Evolutionary conservation across 2,797 vertebrate species (phyloP), one percentile per base, ranked within the genome.

Genomic region (Hemibagrus guttatus): DNA sequence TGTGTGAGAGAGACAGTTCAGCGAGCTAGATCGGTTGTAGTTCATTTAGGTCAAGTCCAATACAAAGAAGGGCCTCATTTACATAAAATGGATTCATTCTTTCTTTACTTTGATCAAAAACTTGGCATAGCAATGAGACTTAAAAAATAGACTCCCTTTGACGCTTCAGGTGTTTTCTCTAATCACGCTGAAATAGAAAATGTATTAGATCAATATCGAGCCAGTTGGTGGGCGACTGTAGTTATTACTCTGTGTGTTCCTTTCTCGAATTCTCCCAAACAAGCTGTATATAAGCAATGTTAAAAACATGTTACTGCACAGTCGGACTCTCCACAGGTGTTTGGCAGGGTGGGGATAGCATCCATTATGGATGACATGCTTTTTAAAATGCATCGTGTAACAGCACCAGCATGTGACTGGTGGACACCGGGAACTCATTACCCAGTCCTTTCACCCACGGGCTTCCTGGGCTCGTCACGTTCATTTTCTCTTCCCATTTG

Each of bases 401-500:
- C 75, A 76, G 82, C 69, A 87, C 83, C 49, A 59, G 82, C 87
- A 85, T 86, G 81, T 82, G 87, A 88, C 87, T 83, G 86, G 84
- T 84, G 78, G 89, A 89, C 86, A 90, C 88, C 81, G 74, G 88
- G 89, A 92, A 90, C 89, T 92, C 89, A 92, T 92, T 91, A 91
- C 85, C 84, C 74, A 87, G 84, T 85, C 89, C 88, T 88, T 89
- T 87, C 82, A 87, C 86, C 85, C 84, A 75, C 58, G 69, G 86
- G 85, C 83, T 89, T 86, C 74, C 87, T 79, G 49, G 78, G 86
- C 88, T 90, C 83, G 66, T 90, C 85, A 81, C 81, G 82, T 90
- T 92, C 90, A 86, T 89, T 92, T 90, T 90, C 90, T 83, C 90
- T 90, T 90, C 89, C 85, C 88, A 90, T 91, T 91, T 91, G 89